Conservation (phyloP, 2,888 invertebrate genomes). For the Leptarthrus brevirostris region DNA sequence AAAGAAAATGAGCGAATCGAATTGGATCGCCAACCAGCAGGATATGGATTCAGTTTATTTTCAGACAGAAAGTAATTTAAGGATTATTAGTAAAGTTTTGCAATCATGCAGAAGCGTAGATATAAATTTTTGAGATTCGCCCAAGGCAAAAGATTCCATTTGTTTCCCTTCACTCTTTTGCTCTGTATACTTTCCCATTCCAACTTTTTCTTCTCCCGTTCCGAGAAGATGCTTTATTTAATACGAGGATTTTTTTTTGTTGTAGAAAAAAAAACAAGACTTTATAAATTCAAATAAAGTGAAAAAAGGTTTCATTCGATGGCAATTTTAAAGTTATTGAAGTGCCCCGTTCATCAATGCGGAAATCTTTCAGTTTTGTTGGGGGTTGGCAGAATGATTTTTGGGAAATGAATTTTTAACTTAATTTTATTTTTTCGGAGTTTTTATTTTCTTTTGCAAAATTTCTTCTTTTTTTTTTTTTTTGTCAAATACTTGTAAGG, state of each 20-base stretch:
- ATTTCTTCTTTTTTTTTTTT: too few relatives aligned
- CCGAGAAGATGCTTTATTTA: too few relatives aligned
- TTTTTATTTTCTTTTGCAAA: too few relatives aligned
- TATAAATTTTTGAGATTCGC: conserved; percentile 21
- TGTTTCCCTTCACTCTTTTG: too few relatives aligned
- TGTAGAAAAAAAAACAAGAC: neutral
- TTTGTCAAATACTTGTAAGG: too few relatives aligned
- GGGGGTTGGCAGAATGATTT: neutral
- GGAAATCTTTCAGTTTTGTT: neutral
- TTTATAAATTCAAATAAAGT: conserved; percentile 28
- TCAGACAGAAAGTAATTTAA: conserved; percentile 46
- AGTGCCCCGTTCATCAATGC: neutral
- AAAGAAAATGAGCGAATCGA: conserved; percentile 27
- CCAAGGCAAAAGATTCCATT: neutral
- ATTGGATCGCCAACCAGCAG: conserved; percentile 17
- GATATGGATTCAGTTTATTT: conserved; percentile 15
- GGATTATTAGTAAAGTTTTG: conserved; percentile 48
- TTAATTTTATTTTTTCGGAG: neutral
- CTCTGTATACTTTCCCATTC: too few relatives aligned
- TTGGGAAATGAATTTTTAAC: neutral
- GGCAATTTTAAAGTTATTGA: conserved; percentile 17
- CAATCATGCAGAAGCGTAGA: conserved; percentile 35
- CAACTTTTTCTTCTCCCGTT: too few relatives aligned
- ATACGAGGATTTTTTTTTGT: too few relatives aligned
- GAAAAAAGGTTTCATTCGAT: conserved; percentile 2